phyloP scores from a whole-genome alignment of 1,140 invertebrate genomes.

The Chironomus striatipennis region DNA sequence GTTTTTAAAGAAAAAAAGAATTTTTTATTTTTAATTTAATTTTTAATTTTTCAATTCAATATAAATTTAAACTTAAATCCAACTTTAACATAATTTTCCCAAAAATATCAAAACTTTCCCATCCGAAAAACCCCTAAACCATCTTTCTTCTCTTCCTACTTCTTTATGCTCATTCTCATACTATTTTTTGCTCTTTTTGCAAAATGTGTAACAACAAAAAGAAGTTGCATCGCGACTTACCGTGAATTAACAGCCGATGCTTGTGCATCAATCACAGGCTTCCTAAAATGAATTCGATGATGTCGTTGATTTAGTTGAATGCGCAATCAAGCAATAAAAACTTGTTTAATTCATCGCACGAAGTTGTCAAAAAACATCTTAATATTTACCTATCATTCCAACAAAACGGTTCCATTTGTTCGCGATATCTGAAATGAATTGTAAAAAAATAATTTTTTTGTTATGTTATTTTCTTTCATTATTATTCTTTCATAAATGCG shows the following conservation, averaged over 20 bases:
- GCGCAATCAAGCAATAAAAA: not conserved
- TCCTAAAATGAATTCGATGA: conserved; percentile 17
- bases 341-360: conserved; percentile 11
- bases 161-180: not conserved
- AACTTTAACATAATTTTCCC: too few relatives aligned
- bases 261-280: conserved; percentile 1
- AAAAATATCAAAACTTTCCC: too few relatives aligned
- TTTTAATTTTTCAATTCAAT: too few relatives aligned
- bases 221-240: not conserved
- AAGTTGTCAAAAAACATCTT: conserved; percentile 21
- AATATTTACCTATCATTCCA: conserved; percentile 22
- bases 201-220: not conserved
- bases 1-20: too few relatives aligned
- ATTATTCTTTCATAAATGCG: not conserved
- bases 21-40: too few relatives aligned
- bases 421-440: conserved; percentile 5
- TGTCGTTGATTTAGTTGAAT: not conserved
- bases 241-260: conserved; percentile 15
- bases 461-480: too few relatives aligned
- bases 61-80: too few relatives aligned
- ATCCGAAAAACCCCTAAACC: too few relatives aligned
- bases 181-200: not conserved
- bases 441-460: not conserved
- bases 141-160: too few relatives aligned
- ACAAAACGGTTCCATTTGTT: conserved; percentile 3